Evolutionary conservation across 2,797 vertebrate genomes (phyloP), one percentile per base, ranked within the genome.

Genomic region (Euthynnus affinis): DNA sequence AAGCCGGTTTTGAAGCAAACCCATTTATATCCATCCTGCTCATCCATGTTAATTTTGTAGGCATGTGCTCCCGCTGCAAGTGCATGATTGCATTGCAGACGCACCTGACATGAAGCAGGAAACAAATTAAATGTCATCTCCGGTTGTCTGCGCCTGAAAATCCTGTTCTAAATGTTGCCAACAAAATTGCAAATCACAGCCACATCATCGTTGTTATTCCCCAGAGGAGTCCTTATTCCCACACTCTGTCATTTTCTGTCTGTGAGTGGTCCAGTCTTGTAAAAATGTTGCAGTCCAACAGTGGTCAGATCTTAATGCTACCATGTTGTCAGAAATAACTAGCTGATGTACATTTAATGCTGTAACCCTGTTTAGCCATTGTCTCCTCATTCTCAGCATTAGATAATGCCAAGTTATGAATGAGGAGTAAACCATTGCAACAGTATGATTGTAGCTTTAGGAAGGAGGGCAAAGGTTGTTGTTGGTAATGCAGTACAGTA

Each of bases 41-140:
- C 48, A 63, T 71, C 64, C 67, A 66, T 80, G 79, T 49, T 84
- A 58, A 82, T 87, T 69, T 76, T 67, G 14, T 71, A 32, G 72
- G 48, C 20, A 12, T 58, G 23, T 25, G 25, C n/a, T 2, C 29
- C 56, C 5, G 6, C 49, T 64, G 58, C 67, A 40, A 84, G 23
- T 5, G 25, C 14, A 15, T 27, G 49, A 71, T 81, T 75, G 29
- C 68, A 71, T 49, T 53, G 40, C 62, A 66, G 76, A 48, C 13
- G 10, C 60, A 82, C 71, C 52, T 87, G 84, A 51, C 48, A 71
- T 63, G 74, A 66, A 73, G 60, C 29, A 5, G 61, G 51, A 65
- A 66, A 76, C 55, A 60, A 78, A 86, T 78, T 9, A 80, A 82
- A 82, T 71, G 27, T 71, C 51, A 62, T 83, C 73, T 67, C 46